Evolutionary conservation across 2,888 invertebrate genomes (phyloP), one percentile per base, ranked within the genome.

Genomic region (Helicoverpa assulta): DNA sequence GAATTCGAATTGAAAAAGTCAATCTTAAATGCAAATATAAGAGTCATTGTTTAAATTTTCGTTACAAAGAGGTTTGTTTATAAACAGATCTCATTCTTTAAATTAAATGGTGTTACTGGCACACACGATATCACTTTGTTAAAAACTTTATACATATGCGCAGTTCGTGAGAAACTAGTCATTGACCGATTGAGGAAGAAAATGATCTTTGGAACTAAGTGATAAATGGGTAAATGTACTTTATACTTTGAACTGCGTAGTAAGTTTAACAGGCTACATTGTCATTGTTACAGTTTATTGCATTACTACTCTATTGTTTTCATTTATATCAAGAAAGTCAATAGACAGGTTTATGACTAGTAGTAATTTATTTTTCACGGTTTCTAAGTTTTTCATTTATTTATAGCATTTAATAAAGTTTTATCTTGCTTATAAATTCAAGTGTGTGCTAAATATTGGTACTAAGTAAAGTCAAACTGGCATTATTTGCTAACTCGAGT

Each of bases 91-190:
- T 54, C 4, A 8, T 43, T 59, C 37, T 50, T 76, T 21, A 7
- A 54, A 12, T 19, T 37, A 58, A 57, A 70, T 19, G 50, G 33
- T 74, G 80, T 74, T 37, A 79, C 40, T 79, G 43, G 75, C 40
- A 67, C 80, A 67, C 56, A 54, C 67, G 51, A 61, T 79, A 74
- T 40, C 50, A n/a, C n/a, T 50, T 19, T 78, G 61, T 78, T 40
- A 57, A 57, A 14, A 54, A 63, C 50, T 53, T 58, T 66, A 50
- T 54, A 60, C 52, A 57, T 52, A 40, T 73, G 60, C 73, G 73
- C 52, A 74, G 78, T 73, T 51, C 14, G 16, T 29, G 29, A 70
- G 76, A 76, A 65, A 33, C 26, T 47, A n/a, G 10, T 29, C 29
- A 56, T 29, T 53, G 33, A 53, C n/a, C 18, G 19, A 47, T 26